phyloP scores from a whole-genome alignment of 2,797 vertebrate genomes.

The Pseudotriccus pelzelni region DNA sequence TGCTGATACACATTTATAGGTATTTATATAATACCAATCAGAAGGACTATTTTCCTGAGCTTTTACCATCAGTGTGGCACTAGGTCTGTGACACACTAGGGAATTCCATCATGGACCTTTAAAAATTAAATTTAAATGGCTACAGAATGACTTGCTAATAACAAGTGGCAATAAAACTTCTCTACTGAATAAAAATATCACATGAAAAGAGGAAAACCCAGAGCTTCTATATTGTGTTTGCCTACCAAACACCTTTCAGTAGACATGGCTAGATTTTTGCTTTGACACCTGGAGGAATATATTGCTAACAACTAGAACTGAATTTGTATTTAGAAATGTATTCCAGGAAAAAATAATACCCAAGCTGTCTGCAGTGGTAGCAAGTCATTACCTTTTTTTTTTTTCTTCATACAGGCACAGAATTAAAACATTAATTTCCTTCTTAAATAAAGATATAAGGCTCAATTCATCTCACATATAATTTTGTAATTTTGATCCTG shows the following conservation, averaged over 20 bases:
- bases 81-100: not conserved
- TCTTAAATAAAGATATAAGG: not conserved
- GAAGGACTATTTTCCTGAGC: not conserved
- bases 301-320: not conserved
- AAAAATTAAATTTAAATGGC: not conserved
- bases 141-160: not conserved
- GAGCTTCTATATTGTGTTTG: not conserved
- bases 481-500: not conserved
- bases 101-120: not conserved
- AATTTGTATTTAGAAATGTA: not conserved
- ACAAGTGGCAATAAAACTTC: not conserved
- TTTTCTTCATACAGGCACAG: not conserved
- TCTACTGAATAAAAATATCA: not conserved
- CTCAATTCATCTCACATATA: not conserved
- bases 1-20: rapidly evolving
- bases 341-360: not conserved
- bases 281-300: not conserved
- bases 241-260: not conserved
- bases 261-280: not conserved
- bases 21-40: not conserved
- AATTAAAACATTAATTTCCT: not conserved
- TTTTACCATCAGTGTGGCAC: not conserved
- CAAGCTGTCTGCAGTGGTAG: not conserved
- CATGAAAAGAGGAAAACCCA: not conserved
- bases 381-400: not conserved